A percentile compares a stretch with the other conserved stretches of the same genome.
These are phyloP conservation scores for Hemistola chrysoprasaria DNA, from an alignment of 2,888 invertebrate genomes.

Conservation along the genomic window DNA sequence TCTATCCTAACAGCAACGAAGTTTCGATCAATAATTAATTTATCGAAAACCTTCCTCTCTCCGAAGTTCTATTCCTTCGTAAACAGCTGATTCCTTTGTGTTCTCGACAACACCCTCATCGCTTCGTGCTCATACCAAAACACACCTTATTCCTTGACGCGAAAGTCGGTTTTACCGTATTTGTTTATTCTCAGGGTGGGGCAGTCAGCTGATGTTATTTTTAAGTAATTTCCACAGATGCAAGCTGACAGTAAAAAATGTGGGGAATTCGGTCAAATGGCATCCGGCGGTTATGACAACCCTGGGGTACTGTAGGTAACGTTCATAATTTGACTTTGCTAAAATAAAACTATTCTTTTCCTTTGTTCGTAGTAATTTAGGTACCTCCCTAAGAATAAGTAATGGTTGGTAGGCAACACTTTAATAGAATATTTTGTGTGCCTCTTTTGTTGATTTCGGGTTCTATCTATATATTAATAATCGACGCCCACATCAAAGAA, in stretches of 20 bases:
- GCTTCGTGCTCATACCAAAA: background rate
- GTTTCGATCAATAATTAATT: conserved; percentile 24
- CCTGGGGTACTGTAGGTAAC: too few relatives aligned
- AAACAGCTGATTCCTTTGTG: conserved; percentile 29
- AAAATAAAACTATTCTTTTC: too few relatives aligned
- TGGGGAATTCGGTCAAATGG: conserved; percentile 18
- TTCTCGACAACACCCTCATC: conserved; percentile 11
- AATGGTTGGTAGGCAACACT: too few relatives aligned
- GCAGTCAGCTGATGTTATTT: conserved; percentile 30
- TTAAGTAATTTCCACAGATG: conserved; percentile 25
- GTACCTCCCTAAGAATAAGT: too few relatives aligned
- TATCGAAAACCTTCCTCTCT: conserved; percentile 23
- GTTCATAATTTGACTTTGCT: too few relatives aligned
- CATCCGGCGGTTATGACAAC: conserved; percentile 10
- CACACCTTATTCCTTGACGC: background rate
- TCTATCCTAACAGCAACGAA: conserved; percentile 9
- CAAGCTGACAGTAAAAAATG: conserved; percentile 23
- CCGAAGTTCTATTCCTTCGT: conserved; percentile 19
- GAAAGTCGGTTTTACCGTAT: background rate
- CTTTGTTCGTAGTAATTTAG: too few relatives aligned
- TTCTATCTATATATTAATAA: too few relatives aligned
- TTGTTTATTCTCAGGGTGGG: conserved; percentile 17
- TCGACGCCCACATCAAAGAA: too few relatives aligned
- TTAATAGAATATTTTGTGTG: too few relatives aligned
- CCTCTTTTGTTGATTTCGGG: too few relatives aligned